Evolutionary conservation across 2,797 vertebrate genomes (phyloP).

Genomic region (Squalus acanthias): DNA sequence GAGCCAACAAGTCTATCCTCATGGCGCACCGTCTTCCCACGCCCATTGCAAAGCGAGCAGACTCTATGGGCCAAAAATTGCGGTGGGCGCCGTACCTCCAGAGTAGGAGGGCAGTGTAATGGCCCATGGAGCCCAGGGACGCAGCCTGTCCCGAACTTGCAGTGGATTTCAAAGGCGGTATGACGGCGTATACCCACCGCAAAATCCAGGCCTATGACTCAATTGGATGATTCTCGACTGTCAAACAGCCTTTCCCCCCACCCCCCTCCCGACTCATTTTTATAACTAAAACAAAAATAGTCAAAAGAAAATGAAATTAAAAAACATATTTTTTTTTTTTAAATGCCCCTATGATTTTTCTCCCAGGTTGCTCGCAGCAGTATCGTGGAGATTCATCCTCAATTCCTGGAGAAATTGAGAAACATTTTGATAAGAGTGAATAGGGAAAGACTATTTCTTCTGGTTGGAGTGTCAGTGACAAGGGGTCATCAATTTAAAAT

Average conservation of each 20-base stretch:
- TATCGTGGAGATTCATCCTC: not conserved
- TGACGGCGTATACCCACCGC: no score
- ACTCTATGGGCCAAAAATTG: not conserved
- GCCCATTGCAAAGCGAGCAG: not conserved
- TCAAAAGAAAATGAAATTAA: not conserved
- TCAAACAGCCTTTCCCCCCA: not conserved
- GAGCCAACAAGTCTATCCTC: not conserved
- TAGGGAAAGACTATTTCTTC: not conserved
- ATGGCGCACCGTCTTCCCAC: not conserved
- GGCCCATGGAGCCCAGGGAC: no score
- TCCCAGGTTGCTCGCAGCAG: not conserved
- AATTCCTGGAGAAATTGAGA: not conserved
- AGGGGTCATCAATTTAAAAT: not conserved
- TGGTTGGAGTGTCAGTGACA: not conserved
- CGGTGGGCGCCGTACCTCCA: no score
- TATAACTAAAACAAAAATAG: not conserved
- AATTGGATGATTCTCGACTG: not conserved
- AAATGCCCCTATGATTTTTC: not conserved
- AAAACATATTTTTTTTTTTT: not conserved
- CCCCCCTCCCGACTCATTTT: not conserved
- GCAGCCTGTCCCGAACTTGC: no score
- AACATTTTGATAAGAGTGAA: not conserved
- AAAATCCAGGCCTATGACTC: not conserved
- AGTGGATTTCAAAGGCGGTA: no score
- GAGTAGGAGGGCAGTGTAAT: no score